phyloP scores from a whole-genome alignment of 2,888 invertebrate species.

The Meteorus colon region DNA sequence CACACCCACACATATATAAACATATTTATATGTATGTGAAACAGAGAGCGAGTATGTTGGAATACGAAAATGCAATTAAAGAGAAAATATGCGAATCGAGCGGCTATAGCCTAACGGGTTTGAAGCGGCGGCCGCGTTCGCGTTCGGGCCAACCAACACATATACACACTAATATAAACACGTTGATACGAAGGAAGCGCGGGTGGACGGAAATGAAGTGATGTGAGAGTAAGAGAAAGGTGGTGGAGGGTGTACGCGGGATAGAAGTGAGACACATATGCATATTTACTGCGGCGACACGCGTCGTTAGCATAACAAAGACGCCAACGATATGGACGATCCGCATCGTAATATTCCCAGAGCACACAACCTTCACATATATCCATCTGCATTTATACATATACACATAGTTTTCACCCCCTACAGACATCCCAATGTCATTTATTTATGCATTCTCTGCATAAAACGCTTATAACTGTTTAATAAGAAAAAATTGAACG shows the following conservation, averaged over 20 bases:
- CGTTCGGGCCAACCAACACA: constrained; percentile 13
- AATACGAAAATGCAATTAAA: constrained; percentile 73
- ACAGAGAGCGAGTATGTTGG: constrained; percentile 42
- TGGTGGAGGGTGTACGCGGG: constrained; percentile 30
- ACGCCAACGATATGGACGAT: constrained; percentile 53
- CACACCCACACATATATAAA: constrained; percentile 34
- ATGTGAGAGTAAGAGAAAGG: constrained; percentile 31
- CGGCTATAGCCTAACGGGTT: constrained; percentile 14
- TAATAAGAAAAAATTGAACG: not conserved
- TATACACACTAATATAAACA: not conserved
- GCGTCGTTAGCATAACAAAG: constrained; percentile 71
- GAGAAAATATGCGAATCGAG: constrained; percentile 67
- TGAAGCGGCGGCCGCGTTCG: constrained; percentile 10
- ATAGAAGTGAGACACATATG: constrained; percentile 59
- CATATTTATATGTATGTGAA: not conserved
- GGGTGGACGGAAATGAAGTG: constrained; percentile 34
- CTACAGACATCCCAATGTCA: constrained; percentile 14
- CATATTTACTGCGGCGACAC: constrained; percentile 66
- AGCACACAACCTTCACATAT: constrained; percentile 28
- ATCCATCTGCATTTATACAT: not conserved
- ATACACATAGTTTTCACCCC: not conserved
- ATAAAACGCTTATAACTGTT: not conserved
- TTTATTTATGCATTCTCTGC: not conserved
- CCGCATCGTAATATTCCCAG: constrained; percentile 43
- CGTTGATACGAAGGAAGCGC: constrained; percentile 28